Evolutionary conservation across 2,888 invertebrate genomes (phyloP).

Genomic region (Morinoia aosen): DNA sequence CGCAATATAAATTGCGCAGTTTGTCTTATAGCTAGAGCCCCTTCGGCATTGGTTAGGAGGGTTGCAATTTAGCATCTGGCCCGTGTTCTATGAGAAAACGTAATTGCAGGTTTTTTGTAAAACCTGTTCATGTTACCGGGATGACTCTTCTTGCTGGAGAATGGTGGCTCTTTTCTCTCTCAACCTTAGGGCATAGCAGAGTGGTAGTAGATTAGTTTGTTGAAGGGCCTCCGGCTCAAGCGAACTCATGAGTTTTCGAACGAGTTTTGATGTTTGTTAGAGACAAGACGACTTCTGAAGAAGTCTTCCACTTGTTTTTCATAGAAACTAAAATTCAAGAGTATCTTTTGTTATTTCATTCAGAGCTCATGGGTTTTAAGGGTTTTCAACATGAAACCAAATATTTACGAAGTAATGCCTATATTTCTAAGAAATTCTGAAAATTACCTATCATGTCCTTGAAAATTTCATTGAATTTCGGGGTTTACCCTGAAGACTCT

Average conservation of each 20-base stretch:
- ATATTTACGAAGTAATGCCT: background rate
- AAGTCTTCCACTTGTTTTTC: background rate
- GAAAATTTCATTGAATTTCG: background rate
- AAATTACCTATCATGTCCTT: background rate
- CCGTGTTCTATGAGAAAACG: conserved; percentile 45
- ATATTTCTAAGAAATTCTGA: background rate
- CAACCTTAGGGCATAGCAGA: conserved; percentile 1
- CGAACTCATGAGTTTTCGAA: background rate
- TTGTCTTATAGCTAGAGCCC: background rate
- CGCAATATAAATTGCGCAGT: background rate
- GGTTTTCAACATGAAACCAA: background rate
- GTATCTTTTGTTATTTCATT: background rate
- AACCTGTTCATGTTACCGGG: conserved; percentile 31
- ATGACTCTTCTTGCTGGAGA: conserved; percentile 12
- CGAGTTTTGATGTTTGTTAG: background rate
- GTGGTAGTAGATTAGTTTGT: conserved; percentile 36
- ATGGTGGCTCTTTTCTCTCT: background rate
- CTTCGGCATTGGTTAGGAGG: background rate
- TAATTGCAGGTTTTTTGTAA: conserved; percentile 34
- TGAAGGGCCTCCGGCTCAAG: background rate
- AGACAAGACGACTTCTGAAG: background rate
- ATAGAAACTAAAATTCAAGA: background rate
- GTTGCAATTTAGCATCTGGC: conserved; percentile 46
- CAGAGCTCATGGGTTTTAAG: background rate
- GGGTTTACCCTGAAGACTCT: background rate